Evolutionary conservation across 2,888 invertebrate genomes (phyloP).

Genomic region (Adela reaumurella): DNA sequence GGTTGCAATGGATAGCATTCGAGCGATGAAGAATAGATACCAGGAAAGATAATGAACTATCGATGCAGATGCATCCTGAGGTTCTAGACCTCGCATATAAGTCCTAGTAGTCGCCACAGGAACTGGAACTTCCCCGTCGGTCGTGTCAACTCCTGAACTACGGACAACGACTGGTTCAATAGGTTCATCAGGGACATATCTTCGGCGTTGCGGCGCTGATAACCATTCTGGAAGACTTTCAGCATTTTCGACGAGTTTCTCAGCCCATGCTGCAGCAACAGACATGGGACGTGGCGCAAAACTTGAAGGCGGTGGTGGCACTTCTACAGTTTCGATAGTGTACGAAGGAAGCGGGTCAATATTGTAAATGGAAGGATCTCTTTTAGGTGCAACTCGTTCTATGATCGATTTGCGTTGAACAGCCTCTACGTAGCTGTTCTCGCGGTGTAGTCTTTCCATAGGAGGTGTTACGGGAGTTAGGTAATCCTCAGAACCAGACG

Average conservation of each 20-base stretch:
- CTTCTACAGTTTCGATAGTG: conserved; percentile 42
- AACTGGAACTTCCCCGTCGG: conserved; percentile 23
- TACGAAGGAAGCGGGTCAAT: conserved; percentile 23
- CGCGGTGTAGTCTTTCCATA: conserved; percentile 13
- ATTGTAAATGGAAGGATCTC: conserved; percentile 12
- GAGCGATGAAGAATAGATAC: conserved; percentile 70
- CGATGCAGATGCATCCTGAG: conserved; percentile 70
- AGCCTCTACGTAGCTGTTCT: conserved; percentile 33
- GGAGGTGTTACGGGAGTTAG: conserved; percentile 10
- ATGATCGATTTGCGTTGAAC: conserved; percentile 34
- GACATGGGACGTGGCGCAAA: conserved; percentile 38
- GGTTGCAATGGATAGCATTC: conserved; percentile 66
- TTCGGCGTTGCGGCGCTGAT: conserved; percentile 43
- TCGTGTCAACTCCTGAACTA: conserved; percentile 1
- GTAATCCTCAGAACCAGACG: conserved; percentile 29
- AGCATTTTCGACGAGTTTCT: conserved; percentile 52
- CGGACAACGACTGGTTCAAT: conserved; percentile 9
- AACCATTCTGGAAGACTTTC: conserved; percentile 51
- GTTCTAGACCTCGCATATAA: conserved; percentile 64
- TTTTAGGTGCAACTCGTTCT: conserved; percentile 34
- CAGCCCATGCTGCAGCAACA: conserved; percentile 40
- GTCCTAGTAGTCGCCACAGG: conserved; percentile 37
- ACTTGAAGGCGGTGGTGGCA: conserved; percentile 47
- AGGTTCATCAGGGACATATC: conserved; percentile 26
- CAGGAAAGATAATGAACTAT: conserved; percentile 71